Evolutionary conservation across 2,888 invertebrate genomes (phyloP), one percentile per base, ranked within the genome.

Genomic region (Eupithecia abbreviata): DNA sequence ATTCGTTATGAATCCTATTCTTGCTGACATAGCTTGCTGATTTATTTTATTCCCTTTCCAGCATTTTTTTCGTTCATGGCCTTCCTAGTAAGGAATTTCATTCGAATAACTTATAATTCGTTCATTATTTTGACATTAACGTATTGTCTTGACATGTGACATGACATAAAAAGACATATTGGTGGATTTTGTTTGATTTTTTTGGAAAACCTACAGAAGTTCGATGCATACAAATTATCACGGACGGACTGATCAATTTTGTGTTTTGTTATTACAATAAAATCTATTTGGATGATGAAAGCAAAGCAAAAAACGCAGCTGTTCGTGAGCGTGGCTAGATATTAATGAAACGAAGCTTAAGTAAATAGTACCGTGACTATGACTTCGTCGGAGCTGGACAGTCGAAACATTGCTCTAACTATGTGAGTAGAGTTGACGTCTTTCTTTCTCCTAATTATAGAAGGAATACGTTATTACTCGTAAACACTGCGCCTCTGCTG

Each of bases 341-440:
- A 30, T 62, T 62, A 85, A 84, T 79, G 85, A 86, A 82, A 82
- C 82, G 81, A 87, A 84, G 86, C 88, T 90, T 85, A 89, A 89
- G 77, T 90, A 87, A 88, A 84, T 79, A 79, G 79, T 77, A 86
- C 83, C 83, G 81, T 87, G 91, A 83, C 81, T 72, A 95, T 95
- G 95, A 92, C 91, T 90, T 91, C 94, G 82, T 93, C 95, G 72
- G 95, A 95, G 86, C 85, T 95, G 84, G 95, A 95, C 81, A 94
- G 89, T 88, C 93, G 95, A 80, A 94, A 93, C 87, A 91, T 94
- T 84, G 90, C 93, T 84, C 85, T 95, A 88, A 92, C 94, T 85
- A 94, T 95, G 95, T 95, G 86, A 93, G 94, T 93, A 87, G 82
- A 87, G 85, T 86, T 85, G 84, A 86, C 87, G 87, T 86, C 86